Base-by-base conservation (phyloP, 1,140 invertebrate species). In the Leucophenga varia region DNA sequence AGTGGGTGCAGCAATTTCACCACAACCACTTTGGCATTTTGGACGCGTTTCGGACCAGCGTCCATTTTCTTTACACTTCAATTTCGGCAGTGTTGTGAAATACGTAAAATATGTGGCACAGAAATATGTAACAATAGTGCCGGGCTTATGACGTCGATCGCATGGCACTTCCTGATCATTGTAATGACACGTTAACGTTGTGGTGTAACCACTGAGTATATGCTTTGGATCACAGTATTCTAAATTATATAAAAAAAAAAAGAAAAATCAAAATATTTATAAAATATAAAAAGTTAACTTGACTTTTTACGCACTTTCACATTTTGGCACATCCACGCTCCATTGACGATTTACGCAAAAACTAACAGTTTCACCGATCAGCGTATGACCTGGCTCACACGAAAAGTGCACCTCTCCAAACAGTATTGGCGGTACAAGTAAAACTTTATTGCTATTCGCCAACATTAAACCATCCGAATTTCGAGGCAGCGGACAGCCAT, bases 101-200 rank as follows among this genome's bases (percentile, higher is more conserved):
- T n/a, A n/a, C n/a, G n/a, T n/a, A 30, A 67, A 67, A 2, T 64
- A 64, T 0, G 49, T 63, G 30, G 59, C 54, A n/a, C 63, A 67
- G 0, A 48, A 36, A 12, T 68, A 67, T 6, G 41, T 54, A 6
- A 67, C 56, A 32, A 49, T 53, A 1, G 63, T 67, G 34, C 56
- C 63, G 0, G 63, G 63, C 1, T 47, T 43, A 49, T 67, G 63
- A 12, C 43, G 48, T 7, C 57, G 18, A 1, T 2, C 2, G 38
- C 63, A 65, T 16, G 54, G 17, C n/a, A 52, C 45, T 8, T 39
- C 4, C 31, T 65, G 52, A 0, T 64, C 64, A 13, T 34, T n/a
- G 5, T 34, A 41, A 3, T 32, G 39, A 35, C 63, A 67, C 0
- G 49, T 50, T n/a, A 56, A 36, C 8, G 13, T 47, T 0, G 63